Base-by-base conservation (phyloP, 2,888 invertebrate genomes). In the Hipparchia sbordonii region DNA sequence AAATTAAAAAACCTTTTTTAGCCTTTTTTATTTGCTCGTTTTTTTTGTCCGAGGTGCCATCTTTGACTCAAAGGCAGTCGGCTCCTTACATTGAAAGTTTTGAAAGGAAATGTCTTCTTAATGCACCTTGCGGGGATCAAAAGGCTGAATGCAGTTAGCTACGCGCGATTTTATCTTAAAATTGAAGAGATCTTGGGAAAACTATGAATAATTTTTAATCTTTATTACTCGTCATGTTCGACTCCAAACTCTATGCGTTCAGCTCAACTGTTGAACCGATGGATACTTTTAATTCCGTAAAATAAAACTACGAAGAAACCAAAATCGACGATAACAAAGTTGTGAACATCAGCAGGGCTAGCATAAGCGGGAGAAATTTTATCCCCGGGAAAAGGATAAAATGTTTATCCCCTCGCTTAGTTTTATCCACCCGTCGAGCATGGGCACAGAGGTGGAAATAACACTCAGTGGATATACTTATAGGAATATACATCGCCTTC, bases 71-170 rank as follows among this genome's bases (percentile, higher is more conserved):
- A 71, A 68, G 68, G 57, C 23, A 65, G 67, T 48, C 52, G 69
- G 72, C 67, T 68, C 59, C 70, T 72, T 71, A 72, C 70, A 71
- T 68, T 66, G 74, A 74, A 72, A 71, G 61, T 61, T 74, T 71
- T 76, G 70, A 70, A 70, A 72, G 74, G 70, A 74, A 74, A 76
- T 59, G 70, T 71, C 72, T 69, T 66, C 56, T 72, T 67, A 74
- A 76, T 72, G 76, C 76, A 74, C 72, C 72, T 75, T 67, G 69
- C 70, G 7, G 48, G 54, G 72, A 69, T 76, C 68, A 72, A 68
- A 75, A 63, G 45, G 59, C 23, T 70, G 70, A 65, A 70, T 68
- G 67, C 67, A 74, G 72, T 76, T 70, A 75, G 60, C 71, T 61
- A 69, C 69, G 54, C 68, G 70, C 65, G 61, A 66, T 71, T 62